Base-by-base conservation (phyloP, 2,888 invertebrate genomes). In the Aproaerema taeniolella region DNA sequence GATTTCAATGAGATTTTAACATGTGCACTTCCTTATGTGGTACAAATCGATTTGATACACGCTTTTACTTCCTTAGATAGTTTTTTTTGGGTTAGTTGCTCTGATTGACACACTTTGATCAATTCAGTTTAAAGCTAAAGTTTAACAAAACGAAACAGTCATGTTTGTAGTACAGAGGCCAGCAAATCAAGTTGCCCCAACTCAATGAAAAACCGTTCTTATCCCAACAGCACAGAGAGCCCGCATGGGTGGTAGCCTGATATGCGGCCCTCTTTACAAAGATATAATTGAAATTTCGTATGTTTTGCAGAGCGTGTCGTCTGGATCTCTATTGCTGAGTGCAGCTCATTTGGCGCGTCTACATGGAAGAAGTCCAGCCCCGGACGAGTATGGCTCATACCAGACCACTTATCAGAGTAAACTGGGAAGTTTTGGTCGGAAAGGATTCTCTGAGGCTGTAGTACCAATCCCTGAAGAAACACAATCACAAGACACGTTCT, bases 291-390 rank as follows among this genome's bases (percentile, higher is more conserved):
- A n/a, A n/a, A n/a, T n/a, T n/a, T n/a, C n/a, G n/a, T n/a, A n/a
- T n/a, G n/a, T n/a, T n/a, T 89, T 88, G 34, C 88, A 95, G 95
- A 95, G 94, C 75, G 93, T 90, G 51, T 92, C 92, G 61, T 94
- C 94, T 47, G 94, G 94, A 49, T 94, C 94, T 43, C 74, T 94
- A 57, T 86, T 95, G 49, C 73, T 95, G 62, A 94, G 93, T 52
- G 93, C 94, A 45, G 94, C 93, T 30, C 93, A 94, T 76, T 79
- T 90, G 51, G 89, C 88, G 16, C 88, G 88, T 50, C 83, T 89
- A 69, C 87, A 89, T 53, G 88, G 86, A 32, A 67, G 59, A 47
- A 67, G 55, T 47, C 46, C 67, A n/a, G 60, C 58, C 49, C 57
- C 76, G 65, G 68, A 85, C 58, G 73, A 86, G 59, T 53, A 75